Base-by-base conservation (phyloP, 1,140 invertebrate genomes). In the Drosophila santomea region DNA sequence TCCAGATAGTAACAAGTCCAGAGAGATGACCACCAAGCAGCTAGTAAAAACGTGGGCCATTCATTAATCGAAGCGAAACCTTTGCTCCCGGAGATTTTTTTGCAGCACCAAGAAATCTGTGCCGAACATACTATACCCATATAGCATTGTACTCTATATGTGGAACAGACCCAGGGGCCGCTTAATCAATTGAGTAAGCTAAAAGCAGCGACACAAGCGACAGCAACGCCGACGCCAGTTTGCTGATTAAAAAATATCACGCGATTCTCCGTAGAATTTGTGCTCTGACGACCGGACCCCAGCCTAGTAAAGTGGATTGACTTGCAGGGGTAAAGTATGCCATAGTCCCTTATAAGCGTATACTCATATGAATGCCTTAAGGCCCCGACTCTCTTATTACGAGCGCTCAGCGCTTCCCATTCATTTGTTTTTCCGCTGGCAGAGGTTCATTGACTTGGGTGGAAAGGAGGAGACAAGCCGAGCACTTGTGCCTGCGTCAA, bases 11-110 rank as follows among this genome's bases (percentile, higher is more conserved):
- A 68, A 38, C 35, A 52, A 52, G 23, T 32, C 2, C 43, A 36
- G 28, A 35, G 44, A 28, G 28, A 28, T 28, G 28, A 54, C 47
- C 23, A 38, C 20, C 41, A 35, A 58, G 48, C 64, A 67, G 45
- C 50, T 76, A 50, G 56, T 38, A 77, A 61, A 56, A 61, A 44
- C 64, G 48, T 62, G 72, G 62, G 54, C 66, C 79, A 86, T 86
- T 83, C 75, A 79, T 88, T 82, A 67, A 82, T 60, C 56, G 57
- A 80, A 52, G 45, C 60, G 25, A 39, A 76, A 90, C 82, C 86
- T 90, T 90, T 90, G 88, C 79, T 90, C 82, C 86, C 86, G 88
- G 86, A 90, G 86, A 90, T 79, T 85, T 90, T 73, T 90, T 73
- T 61, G 50, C 67, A 62, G 20, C 52, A 36, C 15, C 45, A 64